These are phyloP conservation scores for Umimayanthus kanabou DNA, from an alignment of 92 coral and sea anemone species.

Conservation along the genomic window DNA sequence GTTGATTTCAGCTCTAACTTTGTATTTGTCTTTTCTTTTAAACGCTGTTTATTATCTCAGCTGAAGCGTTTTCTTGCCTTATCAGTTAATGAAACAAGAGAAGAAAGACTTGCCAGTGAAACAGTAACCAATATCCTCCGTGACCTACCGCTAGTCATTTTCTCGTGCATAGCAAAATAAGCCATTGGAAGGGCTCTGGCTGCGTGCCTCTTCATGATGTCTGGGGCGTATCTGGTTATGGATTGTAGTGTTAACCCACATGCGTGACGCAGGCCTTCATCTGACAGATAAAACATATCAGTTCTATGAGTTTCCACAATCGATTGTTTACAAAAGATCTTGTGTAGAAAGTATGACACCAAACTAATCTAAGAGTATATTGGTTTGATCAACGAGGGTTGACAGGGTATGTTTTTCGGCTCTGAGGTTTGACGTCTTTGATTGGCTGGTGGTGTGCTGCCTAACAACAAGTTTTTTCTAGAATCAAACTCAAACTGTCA, in stretches of 20 bases:
- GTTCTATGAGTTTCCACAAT: not conserved
- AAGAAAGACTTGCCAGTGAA: not conserved
- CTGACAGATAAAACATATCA: constrained; percentile 38
- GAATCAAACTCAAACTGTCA: too few relatives aligned
- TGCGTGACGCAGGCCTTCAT: constrained; percentile 77
- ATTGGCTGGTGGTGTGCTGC: too few relatives aligned
- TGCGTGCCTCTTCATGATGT: constrained; percentile 84
- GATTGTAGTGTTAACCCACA: constrained; percentile 90
- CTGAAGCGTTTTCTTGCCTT: not conserved
- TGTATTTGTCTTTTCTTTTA: too few relatives aligned
- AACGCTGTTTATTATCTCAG: too few relatives aligned
- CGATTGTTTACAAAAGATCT: not conserved
- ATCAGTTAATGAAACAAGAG: not conserved
- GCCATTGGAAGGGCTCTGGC: constrained; percentile 88
- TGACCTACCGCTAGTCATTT: constrained; percentile 52
- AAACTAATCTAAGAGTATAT: not conserved
- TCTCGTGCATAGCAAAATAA: constrained; percentile 93
- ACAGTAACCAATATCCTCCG: not conserved
- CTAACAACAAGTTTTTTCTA: too few relatives aligned
- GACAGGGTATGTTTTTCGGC: too few relatives aligned
- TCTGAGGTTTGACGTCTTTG: too few relatives aligned
- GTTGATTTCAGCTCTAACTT: too few relatives aligned
- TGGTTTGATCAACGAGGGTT: too few relatives aligned
- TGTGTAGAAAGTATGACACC: not conserved
- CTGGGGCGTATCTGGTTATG: constrained; percentile 92